phyloP scores from a whole-genome alignment of 2,113 vertebrate genomes.

The Mus pahari region DNA sequence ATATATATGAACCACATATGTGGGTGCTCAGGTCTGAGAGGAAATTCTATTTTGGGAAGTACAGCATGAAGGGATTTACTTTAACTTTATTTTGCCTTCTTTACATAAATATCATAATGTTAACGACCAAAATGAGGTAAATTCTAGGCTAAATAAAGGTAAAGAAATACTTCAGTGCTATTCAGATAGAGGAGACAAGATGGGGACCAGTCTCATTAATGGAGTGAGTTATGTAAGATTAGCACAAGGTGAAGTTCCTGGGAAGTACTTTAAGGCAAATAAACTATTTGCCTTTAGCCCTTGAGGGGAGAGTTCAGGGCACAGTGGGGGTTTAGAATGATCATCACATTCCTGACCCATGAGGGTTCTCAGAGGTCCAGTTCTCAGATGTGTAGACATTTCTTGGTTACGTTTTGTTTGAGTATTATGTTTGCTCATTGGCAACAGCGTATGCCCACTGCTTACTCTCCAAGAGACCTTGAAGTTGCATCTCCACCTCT shows the following conservation, averaged over 20 bases:
- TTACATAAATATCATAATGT: conserved; percentile 1
- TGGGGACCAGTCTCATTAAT: not conserved
- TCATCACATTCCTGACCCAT: not conserved
- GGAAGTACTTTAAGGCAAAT: not conserved
- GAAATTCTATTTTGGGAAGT: conserved; percentile 14
- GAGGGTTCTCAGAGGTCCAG: conserved; percentile 30
- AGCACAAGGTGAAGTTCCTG: conserved; percentile 1
- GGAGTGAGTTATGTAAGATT: not conserved
- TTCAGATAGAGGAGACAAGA: not conserved
- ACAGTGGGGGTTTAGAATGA: not conserved
- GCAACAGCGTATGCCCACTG: conserved; percentile 44
- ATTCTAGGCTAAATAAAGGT: not conserved
- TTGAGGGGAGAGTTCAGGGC: not conserved
- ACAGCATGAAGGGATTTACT: not conserved
- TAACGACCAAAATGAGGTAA: not conserved
- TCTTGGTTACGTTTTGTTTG: conserved; percentile 32
- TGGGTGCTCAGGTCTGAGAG: not conserved
- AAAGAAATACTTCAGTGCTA: not conserved
- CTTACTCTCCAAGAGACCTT: not conserved
- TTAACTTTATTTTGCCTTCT: not conserved
- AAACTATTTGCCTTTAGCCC: not conserved
- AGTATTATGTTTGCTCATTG: conserved; percentile 50
- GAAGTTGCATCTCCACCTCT: conserved; percentile 30
- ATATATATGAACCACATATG: too few relatives aligned
- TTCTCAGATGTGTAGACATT: conserved; percentile 21